Evolutionary conservation across 2,113 vertebrate genomes (phyloP).

Genomic region (Thinocorus orbignyianus): DNA sequence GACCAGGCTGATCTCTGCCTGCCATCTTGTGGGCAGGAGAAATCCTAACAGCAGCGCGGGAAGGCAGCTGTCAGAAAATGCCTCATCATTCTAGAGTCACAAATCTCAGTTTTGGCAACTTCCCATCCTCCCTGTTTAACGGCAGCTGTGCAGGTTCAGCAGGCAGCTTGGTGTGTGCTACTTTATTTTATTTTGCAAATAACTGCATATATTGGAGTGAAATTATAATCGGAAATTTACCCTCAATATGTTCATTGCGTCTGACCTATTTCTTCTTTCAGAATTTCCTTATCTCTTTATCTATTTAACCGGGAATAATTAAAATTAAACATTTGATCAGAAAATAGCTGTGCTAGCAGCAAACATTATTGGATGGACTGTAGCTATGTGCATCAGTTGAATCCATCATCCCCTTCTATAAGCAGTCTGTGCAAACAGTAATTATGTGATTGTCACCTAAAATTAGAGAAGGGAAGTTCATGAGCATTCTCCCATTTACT

Average conservation of each 20-base stretch:
- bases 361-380: background rate
- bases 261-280: background rate
- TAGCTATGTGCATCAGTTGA: background rate
- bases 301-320: background rate
- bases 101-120: background rate
- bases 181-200: background rate
- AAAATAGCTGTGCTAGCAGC: background rate
- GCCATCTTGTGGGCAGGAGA: constrained; percentile 77
- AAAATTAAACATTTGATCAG: background rate
- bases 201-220: background rate
- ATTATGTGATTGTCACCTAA: background rate
- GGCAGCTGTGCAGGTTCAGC: background rate
- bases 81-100: background rate
- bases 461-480: background rate
- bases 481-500: background rate
- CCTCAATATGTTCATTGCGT: background rate
- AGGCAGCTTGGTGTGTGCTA: background rate
- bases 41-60: background rate
- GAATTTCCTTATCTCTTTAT: background rate
- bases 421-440: background rate
- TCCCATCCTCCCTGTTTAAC: background rate
- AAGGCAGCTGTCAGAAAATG: background rate
- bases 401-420: background rate
- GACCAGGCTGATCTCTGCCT: constrained; percentile 59
- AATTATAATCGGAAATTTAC: background rate